These are phyloP conservation scores for Clarias laeviceps DNA, from an alignment of 2,797 vertebrate genomes.

Conservation along the genomic window DNA sequence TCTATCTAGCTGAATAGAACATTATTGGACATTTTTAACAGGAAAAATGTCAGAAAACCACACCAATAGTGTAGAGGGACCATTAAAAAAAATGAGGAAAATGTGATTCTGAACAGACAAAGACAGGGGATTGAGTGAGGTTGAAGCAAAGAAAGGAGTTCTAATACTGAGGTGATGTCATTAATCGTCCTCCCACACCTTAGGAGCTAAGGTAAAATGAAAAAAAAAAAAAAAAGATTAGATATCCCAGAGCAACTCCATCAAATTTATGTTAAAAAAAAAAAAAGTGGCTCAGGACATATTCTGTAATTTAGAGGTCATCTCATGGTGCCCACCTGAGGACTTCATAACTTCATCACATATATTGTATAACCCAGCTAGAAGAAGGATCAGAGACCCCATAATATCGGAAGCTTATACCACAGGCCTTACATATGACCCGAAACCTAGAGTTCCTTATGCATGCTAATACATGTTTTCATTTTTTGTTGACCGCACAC, in stretches of 20 bases:
- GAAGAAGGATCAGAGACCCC: neutral
- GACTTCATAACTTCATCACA: constrained; percentile 3
- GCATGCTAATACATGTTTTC: neutral
- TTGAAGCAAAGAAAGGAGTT: constrained; percentile 16
- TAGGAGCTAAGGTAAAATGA: constrained; percentile 30
- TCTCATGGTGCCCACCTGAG: neutral
- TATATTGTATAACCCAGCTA: neutral
- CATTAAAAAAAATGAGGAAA: constrained; percentile 34
- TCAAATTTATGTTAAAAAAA: neutral
- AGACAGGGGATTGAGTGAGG: constrained; percentile 23
- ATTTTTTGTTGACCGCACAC: neutral
- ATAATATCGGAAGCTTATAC: neutral
- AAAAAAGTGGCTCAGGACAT: constrained; percentile 16
- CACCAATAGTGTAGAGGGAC: neutral
- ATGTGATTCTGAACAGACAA: constrained; percentile 42
- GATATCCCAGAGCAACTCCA: constrained; percentile 24
- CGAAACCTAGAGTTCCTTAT: neutral
- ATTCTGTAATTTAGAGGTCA: constrained; percentile 10
- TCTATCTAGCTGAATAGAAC: constrained; percentile 7
- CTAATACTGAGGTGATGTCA: constrained; percentile 40
- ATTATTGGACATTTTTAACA: neutral
- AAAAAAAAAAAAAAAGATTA: neutral
- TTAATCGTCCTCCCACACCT: constrained; percentile 48
- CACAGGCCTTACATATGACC: neutral
- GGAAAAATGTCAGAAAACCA: constrained; percentile 19